Percentiles rank a stretch among this genome's conserved stretches.
These are phyloP conservation scores for Epinephelus moara DNA, from an alignment of 2,113 vertebrate genomes.

Conservation along the genomic window DNA sequence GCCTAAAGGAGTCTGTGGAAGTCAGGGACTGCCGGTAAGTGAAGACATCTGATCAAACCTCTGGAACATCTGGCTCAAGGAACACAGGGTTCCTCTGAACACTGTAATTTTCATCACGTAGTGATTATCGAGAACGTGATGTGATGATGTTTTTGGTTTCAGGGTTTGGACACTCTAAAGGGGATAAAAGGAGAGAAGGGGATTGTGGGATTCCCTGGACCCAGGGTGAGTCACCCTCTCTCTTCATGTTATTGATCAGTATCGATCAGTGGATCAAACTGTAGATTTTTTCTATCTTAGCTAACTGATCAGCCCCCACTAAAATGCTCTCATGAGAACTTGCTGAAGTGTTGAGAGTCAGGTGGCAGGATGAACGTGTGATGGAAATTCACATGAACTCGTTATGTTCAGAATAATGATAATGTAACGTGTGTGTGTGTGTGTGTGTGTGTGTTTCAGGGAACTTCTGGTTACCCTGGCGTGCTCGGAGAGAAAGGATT, in stretches of 20 bases:
- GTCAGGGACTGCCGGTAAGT: conserved; percentile 68
- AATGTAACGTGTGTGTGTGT: too few species aligned
- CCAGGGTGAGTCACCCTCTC: conserved; percentile 62
- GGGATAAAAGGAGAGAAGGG: conserved; percentile 82
- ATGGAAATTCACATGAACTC: too few species aligned
- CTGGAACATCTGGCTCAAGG: not conserved
- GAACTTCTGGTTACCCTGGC: conserved; percentile 81
- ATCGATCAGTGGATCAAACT: not conserved
- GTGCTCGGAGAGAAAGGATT: conserved; percentile 45
- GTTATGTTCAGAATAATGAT: too few species aligned
- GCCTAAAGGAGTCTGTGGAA: conserved; percentile 63
- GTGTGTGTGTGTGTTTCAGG: conserved; percentile 69
- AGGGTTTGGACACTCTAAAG: conserved; percentile 65
- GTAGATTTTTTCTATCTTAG: too few species aligned
- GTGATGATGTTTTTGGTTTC: conserved; percentile 27
- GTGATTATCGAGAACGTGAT: not conserved
- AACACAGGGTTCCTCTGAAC: not conserved
- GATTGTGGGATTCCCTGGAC: conserved; percentile 76
- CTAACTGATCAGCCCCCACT: too few species aligned
- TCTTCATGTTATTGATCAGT: not conserved
- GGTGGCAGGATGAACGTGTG: too few species aligned
- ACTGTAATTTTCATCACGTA: not conserved
- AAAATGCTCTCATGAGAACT: too few species aligned
- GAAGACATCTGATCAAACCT: not conserved
- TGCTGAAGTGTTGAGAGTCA: too few species aligned